phyloP scores from a whole-genome alignment of 2,888 invertebrate genomes.

The Aphodius granarius region DNA sequence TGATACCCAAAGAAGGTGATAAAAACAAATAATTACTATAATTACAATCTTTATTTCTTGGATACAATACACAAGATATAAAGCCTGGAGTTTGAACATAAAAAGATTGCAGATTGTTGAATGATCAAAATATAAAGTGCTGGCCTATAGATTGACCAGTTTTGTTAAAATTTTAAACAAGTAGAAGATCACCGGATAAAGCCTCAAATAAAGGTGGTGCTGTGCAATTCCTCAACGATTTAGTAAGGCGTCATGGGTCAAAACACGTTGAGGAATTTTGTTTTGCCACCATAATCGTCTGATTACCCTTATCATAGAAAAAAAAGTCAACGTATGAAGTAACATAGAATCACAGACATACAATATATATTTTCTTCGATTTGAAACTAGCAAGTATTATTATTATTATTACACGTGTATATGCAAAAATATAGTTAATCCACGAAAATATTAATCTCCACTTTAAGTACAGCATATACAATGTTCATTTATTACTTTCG shows the following conservation, averaged over 20 bases:
- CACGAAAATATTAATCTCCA: not conserved
- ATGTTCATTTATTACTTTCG: not conserved
- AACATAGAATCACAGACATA: not conserved
- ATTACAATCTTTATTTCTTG: not conserved
- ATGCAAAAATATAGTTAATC: not conserved
- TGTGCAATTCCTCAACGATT: not conserved
- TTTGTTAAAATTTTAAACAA: not conserved
- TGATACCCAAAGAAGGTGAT: not conserved
- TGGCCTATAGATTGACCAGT: not conserved
- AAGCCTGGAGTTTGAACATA: not conserved
- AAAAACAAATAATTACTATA: not conserved
- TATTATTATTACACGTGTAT: not conserved
- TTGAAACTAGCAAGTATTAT: not conserved
- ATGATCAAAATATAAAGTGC: not conserved
- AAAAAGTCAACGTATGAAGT: not conserved
- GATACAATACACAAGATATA: not conserved
- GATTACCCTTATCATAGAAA: not conserved
- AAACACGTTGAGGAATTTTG: not conserved
- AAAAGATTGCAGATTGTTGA: not conserved
- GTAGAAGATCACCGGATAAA: not conserved
- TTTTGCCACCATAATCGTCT: not conserved
- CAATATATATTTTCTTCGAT: not conserved
- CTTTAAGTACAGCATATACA: not conserved
- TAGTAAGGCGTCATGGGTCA: not conserved
- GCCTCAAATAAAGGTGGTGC: not conserved